phyloP scores from a whole-genome alignment of 2,888 invertebrate genomes.

The Stenodema calcarata region DNA sequence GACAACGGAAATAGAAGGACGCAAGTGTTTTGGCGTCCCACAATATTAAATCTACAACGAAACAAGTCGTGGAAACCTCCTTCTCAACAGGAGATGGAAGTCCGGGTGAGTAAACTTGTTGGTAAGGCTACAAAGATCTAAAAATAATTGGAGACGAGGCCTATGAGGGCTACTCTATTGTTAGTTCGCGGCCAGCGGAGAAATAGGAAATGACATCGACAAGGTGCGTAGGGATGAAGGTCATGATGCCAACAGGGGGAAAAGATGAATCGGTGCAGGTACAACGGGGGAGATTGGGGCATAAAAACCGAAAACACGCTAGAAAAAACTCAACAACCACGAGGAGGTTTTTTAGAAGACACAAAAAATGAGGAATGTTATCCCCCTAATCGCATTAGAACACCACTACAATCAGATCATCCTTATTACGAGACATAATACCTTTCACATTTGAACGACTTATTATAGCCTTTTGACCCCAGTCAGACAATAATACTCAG shows the following conservation, averaged over 20 bases:
- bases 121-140: not conserved
- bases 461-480: no score
- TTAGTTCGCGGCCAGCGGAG: not conserved
- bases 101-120: constrained; percentile 9
- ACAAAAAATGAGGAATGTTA: not conserved
- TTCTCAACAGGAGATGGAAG: not conserved
- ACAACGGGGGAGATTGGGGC: not conserved
- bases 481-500: no score
- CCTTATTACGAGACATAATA: not conserved
- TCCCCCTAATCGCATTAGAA: not conserved
- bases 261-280: not conserved
- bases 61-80: not conserved
- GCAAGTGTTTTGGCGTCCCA: not conserved
- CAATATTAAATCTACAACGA: not conserved
- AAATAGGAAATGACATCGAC: not conserved
- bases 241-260: not conserved
- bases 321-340: not conserved
- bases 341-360: not conserved
- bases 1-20: no score
- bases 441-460: no score
- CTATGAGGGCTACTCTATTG: not conserved
- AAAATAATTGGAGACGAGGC: not conserved
- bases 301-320: not conserved
- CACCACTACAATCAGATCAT: not conserved
- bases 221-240: not conserved